These are phyloP conservation scores for Zootermopsis nevadensis DNA, from an alignment of 2,888 invertebrate genomes.

Conservation along the genomic window DNA sequence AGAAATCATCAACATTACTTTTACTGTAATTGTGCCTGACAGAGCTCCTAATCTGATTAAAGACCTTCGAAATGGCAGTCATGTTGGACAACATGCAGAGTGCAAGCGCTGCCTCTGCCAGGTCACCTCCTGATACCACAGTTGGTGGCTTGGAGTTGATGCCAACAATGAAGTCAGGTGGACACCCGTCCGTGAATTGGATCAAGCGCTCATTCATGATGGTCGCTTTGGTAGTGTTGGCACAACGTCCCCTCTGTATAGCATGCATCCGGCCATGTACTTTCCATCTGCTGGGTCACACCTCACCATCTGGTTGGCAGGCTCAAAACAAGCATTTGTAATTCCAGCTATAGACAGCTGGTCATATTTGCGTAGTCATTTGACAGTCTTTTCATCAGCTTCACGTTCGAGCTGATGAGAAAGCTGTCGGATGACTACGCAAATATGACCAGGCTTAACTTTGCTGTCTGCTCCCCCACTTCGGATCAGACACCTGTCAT, in stretches of 20 bases:
- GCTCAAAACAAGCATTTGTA: too few relatives aligned
- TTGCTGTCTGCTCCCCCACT: slow-evolving; percentile 85
- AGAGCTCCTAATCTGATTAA: slow-evolving; percentile 78
- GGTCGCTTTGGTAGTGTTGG: slow-evolving; percentile 56
- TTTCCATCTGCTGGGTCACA: slow-evolving; percentile 94
- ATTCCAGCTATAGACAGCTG: slow-evolving; percentile 92
- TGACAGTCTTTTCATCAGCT: too few relatives aligned
- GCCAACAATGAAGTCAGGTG: slow-evolving; percentile 71
- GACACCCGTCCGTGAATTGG: slow-evolving; percentile 69
- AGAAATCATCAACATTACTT: slow-evolving; percentile 74
- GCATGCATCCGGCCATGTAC: slow-evolving; percentile 96
- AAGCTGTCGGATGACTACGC: slow-evolving; percentile 72
- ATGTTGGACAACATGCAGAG: slow-evolving; percentile 81
- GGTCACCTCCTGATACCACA: slow-evolving; percentile 65
- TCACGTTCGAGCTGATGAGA: slow-evolving; percentile 76
- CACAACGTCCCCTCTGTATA: slow-evolving; percentile 64
- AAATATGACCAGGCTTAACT: slow-evolving; percentile 75
- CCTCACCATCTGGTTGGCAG: too few relatives aligned
- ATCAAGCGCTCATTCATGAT: slow-evolving; percentile 57
- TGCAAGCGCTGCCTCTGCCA: slow-evolving; percentile 69
- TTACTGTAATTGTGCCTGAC: slow-evolving; percentile 74
- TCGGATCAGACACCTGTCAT: too few relatives aligned
- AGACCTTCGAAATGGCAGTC: slow-evolving; percentile 90
- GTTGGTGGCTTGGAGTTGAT: slow-evolving; percentile 87
- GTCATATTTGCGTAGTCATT: too few relatives aligned